A percentile compares a stretch with the other conserved stretches of the same genome.
Conservation (phyloP, 2,888 invertebrate species). For the Julus scandinavius region DNA sequence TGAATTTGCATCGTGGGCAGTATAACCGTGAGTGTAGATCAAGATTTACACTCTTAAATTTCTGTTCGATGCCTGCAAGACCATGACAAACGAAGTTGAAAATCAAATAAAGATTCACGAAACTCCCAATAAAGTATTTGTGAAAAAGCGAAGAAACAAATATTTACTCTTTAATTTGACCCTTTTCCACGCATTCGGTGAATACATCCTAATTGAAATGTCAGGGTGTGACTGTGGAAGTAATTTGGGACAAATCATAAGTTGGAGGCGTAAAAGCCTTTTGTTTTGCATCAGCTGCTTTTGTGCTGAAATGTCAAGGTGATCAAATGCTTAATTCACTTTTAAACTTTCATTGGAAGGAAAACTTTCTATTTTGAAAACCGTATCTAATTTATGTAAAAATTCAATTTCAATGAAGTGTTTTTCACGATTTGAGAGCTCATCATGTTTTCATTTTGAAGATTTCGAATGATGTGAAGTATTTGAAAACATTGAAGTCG, state of each 20-base stretch:
- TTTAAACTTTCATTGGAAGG: neutral
- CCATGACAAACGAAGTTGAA: neutral
- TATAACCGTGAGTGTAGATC: neutral
- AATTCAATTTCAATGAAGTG: neutral
- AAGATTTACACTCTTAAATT: slow-evolving; percentile 28
- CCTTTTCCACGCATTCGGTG: neutral
- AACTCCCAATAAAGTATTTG: slow-evolving; percentile 3
- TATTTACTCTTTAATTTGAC: neutral
- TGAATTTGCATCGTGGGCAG: neutral
- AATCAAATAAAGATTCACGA: neutral
- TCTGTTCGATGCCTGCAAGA: neutral
- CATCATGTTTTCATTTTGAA: too few species aligned
- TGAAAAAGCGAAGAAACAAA: neutral
- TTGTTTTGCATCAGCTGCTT: neutral
- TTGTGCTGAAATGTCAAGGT: neutral
- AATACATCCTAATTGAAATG: slow-evolving; percentile 24
- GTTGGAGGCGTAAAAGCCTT: slow-evolving; percentile 32
- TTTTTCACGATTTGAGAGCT: too few species aligned
- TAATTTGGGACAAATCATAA: slow-evolving; percentile 32
- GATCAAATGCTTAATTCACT: neutral
- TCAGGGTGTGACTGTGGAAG: neutral
- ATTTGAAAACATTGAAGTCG: too few species aligned
- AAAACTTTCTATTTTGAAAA: neutral
- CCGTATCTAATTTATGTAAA: neutral
- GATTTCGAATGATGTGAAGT: too few species aligned